Evolutionary conservation across 2,113 vertebrate genomes (phyloP).

Genomic region (mouse (Mus musculus)): DNA sequence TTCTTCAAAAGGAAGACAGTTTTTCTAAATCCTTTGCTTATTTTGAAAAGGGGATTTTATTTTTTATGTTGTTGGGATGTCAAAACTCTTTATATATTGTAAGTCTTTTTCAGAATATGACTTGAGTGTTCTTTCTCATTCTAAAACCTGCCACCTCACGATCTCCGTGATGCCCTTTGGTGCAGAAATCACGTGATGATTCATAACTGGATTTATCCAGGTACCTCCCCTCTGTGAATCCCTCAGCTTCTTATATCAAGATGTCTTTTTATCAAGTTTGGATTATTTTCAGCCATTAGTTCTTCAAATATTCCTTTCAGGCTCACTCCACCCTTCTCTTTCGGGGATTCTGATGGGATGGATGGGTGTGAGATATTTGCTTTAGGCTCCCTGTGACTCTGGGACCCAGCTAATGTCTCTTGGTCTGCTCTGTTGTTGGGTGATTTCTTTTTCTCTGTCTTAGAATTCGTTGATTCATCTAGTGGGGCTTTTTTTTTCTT

Average conservation of each 20-base stretch:
- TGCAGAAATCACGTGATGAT: not conserved
- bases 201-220: not conserved
- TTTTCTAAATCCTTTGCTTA: not conserved
- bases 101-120: not conserved
- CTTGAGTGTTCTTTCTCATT: not conserved
- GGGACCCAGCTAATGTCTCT: not conserved
- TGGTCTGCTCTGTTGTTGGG: not conserved
- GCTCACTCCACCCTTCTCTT: not conserved
- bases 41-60: not conserved
- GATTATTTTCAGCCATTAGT: not conserved
- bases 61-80: slow-evolving; percentile 2
- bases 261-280: slow-evolving; percentile 30
- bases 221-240: not conserved
- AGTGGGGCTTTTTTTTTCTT: not conserved
- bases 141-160: not conserved
- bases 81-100: slow-evolving; percentile 26
- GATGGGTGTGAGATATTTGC: not conserved
- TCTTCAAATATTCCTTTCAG: not conserved
- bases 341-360: not conserved
- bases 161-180: not conserved
- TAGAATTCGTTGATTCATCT: not conserved
- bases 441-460: not conserved
- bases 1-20: not conserved
- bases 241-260: slow-evolving; percentile 1
- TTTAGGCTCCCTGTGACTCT: too few species aligned